Percentiles rank a stretch among this genome's conserved stretches.
Conservation (phyloP, 2,113 vertebrate genomes). For the Daubentonia madagascariensis region DNA sequence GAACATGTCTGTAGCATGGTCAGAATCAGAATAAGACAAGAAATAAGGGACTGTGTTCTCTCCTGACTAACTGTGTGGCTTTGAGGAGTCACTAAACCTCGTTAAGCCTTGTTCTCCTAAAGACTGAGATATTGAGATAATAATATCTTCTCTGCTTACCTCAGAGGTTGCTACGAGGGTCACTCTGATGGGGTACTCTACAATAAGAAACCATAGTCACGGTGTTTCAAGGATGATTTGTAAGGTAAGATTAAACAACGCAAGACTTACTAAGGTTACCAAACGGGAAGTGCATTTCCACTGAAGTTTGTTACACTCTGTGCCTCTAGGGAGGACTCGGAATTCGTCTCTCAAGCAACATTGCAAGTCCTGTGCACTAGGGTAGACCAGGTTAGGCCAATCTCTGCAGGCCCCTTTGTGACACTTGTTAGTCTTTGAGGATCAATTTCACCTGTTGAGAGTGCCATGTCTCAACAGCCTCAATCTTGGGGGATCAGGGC, state of each 20-base stretch:
- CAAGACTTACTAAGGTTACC: neutral
- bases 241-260: neutral
- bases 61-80: neutral
- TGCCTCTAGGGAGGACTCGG: neutral
- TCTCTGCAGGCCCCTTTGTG: neutral
- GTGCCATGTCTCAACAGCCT: neutral
- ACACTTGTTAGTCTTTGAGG: neutral
- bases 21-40: neutral
- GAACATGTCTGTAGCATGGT: slow-evolving; percentile 33
- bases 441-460: neutral
- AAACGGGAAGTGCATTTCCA: neutral
- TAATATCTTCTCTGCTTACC: neutral
- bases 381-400: neutral
- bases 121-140: neutral
- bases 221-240: slow-evolving; percentile 19
- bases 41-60: neutral
- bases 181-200: neutral
- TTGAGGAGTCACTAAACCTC: neutral
- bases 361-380: neutral
- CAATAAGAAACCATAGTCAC: slow-evolving; percentile 23
- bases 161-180: neutral
- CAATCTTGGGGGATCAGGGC: neutral
- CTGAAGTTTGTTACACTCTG: neutral
- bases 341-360: neutral
- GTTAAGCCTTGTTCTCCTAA: neutral